Conservation (phyloP, 92 coral and sea anemone species). For the Metridium senile region DNA sequence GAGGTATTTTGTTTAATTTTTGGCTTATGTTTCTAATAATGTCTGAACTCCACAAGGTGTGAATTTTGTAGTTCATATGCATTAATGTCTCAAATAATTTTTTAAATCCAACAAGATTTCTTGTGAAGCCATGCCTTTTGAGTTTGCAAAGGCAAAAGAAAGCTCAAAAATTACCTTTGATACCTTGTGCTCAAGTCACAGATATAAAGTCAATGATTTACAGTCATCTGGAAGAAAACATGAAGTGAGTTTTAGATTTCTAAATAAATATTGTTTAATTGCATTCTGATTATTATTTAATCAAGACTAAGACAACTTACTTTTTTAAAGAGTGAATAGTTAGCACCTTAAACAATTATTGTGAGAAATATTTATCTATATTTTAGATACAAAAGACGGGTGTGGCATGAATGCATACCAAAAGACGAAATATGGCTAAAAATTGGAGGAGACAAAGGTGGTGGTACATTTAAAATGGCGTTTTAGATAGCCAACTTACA, state of each 20-base stretch:
- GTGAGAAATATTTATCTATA: too few species aligned
- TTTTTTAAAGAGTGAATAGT: too few species aligned
- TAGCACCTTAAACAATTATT: too few species aligned
- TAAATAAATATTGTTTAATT: too few species aligned
- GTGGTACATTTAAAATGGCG: slow-evolving; percentile 43
- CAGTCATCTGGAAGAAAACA: slow-evolving; percentile 28
- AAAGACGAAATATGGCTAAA: slow-evolving; percentile 23
- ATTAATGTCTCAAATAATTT: too few species aligned
- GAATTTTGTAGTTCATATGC: not conserved
- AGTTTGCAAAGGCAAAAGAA: not conserved
- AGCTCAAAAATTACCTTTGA: slow-evolving; percentile 11
- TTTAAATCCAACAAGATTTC: not conserved
- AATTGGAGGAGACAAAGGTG: slow-evolving; percentile 44
- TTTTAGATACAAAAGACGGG: slow-evolving; percentile 3
- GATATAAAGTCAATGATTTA: not conserved
- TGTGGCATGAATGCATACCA: slow-evolving; percentile 29
- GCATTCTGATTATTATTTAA: too few species aligned
- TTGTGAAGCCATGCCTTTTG: slow-evolving; percentile 15
- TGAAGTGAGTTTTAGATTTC: not conserved
- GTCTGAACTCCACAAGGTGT: not conserved
- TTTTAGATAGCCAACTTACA: slow-evolving; percentile 37
- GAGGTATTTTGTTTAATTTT: too few species aligned
- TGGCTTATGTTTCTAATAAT: too few species aligned
- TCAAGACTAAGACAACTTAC: too few species aligned
- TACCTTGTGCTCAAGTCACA: slow-evolving; percentile 20